Percentiles rank a stretch among this genome's conserved stretches.
These are phyloP conservation scores for Aleiodes sp. DNA, from an alignment of 1,140 invertebrate genomes.

Conservation along the genomic window DNA sequence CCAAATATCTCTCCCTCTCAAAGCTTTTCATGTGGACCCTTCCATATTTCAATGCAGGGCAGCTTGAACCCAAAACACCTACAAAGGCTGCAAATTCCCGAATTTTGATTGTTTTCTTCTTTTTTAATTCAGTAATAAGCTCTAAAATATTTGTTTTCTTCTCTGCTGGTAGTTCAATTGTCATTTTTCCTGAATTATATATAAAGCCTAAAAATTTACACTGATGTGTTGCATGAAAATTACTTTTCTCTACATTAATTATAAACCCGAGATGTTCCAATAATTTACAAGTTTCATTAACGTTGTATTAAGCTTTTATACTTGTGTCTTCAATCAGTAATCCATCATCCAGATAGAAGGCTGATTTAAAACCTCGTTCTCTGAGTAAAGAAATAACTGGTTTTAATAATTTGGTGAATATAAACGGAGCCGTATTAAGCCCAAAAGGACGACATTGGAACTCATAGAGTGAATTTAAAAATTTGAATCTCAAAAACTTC, in stretches of 20 bases:
- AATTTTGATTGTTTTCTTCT: neutral
- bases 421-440: neutral
- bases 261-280: conserved; percentile 17
- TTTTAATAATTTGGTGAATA: conserved; percentile 51
- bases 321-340: conserved; percentile 15
- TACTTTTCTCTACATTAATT: conserved; percentile 20
- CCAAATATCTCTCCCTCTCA: conserved; percentile 19
- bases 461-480: neutral
- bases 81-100: conserved; percentile 29
- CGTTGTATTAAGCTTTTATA: neutral
- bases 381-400: conserved; percentile 32
- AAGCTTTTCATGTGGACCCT: conserved; percentile 25
- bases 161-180: conserved; percentile 14
- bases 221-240: neutral
- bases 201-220: conserved; percentile 23
- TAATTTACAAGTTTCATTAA: neutral
- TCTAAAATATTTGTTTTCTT: neutral
- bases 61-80: conserved; percentile 21
- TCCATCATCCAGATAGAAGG: conserved; percentile 29
- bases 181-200: conserved; percentile 15
- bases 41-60: conserved; percentile 12
- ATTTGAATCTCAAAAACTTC: conserved; percentile 20
- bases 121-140: conserved; percentile 6
- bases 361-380: conserved; percentile 4
- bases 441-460: neutral